phyloP scores from a whole-genome alignment of 2,888 invertebrate genomes.

The Gymnocheta viridis region DNA sequence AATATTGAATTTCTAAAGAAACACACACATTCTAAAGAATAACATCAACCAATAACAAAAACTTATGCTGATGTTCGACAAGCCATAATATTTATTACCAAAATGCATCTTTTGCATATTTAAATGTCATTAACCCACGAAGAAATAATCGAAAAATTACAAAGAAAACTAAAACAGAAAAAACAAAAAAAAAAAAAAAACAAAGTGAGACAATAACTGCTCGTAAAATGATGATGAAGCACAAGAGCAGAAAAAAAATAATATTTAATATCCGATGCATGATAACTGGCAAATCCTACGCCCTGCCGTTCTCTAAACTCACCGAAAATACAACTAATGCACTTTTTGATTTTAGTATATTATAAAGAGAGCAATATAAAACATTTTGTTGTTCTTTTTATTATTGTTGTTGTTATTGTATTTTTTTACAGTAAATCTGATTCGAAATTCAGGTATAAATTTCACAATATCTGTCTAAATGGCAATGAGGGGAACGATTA shows the following conservation, averaged over 20 bases:
- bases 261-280: conserved; percentile 68
- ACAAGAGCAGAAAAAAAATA: conserved; percentile 50
- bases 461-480: conserved; percentile 39
- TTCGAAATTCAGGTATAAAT: conserved; percentile 44
- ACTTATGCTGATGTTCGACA: conserved; percentile 65
- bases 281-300: conserved; percentile 49
- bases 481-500: conserved; percentile 26
- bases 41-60: conserved; percentile 31
- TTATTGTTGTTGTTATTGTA: neutral
- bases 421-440: conserved; percentile 40
- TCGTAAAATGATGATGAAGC: conserved; percentile 63
- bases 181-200: conserved; percentile 29
- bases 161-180: conserved; percentile 46
- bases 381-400: conserved; percentile 11
- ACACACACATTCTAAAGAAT: neutral
- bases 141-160: conserved; percentile 49
- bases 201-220: conserved; percentile 43
- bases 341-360: conserved; percentile 11
- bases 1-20: neutral
- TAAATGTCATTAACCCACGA: conserved; percentile 70
- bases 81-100: conserved; percentile 49
- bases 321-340: conserved; percentile 41
- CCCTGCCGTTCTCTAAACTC: neutral
- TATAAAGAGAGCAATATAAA: conserved; percentile 37
- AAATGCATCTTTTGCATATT: conserved; percentile 70